Conservation (phyloP, 1,140 invertebrate species). For the Drosophila sturtevanti region DNA sequence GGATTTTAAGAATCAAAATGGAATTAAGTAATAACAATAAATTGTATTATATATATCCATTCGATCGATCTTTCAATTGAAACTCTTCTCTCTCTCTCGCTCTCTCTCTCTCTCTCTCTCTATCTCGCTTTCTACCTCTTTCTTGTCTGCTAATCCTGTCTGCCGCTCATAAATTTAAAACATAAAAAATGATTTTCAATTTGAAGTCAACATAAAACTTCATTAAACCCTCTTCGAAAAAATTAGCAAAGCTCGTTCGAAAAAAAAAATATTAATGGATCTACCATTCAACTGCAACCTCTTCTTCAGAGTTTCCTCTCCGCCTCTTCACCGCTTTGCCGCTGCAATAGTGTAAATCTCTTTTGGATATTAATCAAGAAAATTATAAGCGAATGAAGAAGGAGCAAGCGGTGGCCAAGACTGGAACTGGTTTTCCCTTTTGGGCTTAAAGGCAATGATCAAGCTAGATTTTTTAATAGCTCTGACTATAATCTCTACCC, state of each 20-base stretch:
- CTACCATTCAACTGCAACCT: constrained; percentile 25
- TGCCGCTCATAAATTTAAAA: constrained; percentile 41
- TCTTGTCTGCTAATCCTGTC: constrained; percentile 30
- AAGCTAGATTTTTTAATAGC: constrained; percentile 79
- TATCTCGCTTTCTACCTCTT: too few species aligned
- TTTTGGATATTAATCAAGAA: constrained; percentile 79
- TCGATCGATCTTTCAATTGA: not conserved
- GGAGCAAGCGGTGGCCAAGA: not conserved
- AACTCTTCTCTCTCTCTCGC: not conserved
- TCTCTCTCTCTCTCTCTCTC: too few species aligned
- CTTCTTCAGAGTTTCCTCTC: not conserved
- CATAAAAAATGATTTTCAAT: constrained; percentile 7
- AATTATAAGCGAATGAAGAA: constrained; percentile 63
- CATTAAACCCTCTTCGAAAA: constrained; percentile 49
- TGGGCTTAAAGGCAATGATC: constrained; percentile 52
- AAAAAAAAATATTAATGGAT: constrained; percentile 57
- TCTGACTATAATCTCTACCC: constrained; percentile 71
- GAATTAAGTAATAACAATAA: constrained; percentile 6
- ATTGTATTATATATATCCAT: not conserved
- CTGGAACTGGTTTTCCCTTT: constrained; percentile 46
- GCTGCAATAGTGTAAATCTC: constrained; percentile 61
- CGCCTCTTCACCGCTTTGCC: constrained; percentile 7
- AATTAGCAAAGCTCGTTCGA: constrained; percentile 69
- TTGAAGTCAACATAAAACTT: constrained; percentile 62
- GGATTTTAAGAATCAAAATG: not conserved